These are phyloP conservation scores for Solenopsis fugax DNA, from an alignment of 1,140 invertebrate species.

Conservation along the genomic window DNA sequence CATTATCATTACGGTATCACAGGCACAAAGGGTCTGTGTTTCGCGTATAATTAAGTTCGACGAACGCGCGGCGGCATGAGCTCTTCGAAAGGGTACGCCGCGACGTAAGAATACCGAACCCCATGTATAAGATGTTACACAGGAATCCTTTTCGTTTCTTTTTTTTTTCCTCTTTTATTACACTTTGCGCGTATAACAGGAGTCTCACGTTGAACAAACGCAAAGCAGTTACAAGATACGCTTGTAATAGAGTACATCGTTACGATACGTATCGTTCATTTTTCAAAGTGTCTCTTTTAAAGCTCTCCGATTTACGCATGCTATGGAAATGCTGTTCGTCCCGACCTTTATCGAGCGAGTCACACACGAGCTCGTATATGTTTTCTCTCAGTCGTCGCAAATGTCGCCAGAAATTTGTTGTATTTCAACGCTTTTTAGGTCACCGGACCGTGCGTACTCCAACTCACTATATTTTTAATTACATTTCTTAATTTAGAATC, in stretches of 20 bases:
- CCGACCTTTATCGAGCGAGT: conserved; percentile 46
- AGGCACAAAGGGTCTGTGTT: conserved; percentile 33
- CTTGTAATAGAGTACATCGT: conserved; percentile 19
- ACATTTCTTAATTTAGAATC: conserved; percentile 43
- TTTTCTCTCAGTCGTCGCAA: conserved; percentile 24
- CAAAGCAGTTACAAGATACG: conserved; percentile 9
- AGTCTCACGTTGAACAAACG: conserved; percentile 31
- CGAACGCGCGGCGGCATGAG: background rate
- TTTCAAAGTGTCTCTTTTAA: conserved; percentile 48
- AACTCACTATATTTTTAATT: conserved; percentile 29
- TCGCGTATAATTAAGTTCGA: conserved; percentile 41
- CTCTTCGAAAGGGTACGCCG: background rate
- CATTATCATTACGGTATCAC: conserved; percentile 36
- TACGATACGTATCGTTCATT: conserved; percentile 20
- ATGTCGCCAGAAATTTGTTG: conserved; percentile 45
- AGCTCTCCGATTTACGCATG: conserved; percentile 43
- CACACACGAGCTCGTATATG: background rate
- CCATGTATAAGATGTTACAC: background rate
- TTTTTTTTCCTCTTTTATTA: background rate
- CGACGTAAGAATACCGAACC: background rate
- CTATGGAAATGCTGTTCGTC: conserved; percentile 3
- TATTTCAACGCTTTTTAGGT: conserved; percentile 57
- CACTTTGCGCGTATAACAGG: background rate
- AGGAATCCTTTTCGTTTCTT: background rate
- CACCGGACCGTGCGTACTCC: background rate